Base-by-base conservation (phyloP, 2,797 vertebrate species). In the Falco columbarius region DNA sequence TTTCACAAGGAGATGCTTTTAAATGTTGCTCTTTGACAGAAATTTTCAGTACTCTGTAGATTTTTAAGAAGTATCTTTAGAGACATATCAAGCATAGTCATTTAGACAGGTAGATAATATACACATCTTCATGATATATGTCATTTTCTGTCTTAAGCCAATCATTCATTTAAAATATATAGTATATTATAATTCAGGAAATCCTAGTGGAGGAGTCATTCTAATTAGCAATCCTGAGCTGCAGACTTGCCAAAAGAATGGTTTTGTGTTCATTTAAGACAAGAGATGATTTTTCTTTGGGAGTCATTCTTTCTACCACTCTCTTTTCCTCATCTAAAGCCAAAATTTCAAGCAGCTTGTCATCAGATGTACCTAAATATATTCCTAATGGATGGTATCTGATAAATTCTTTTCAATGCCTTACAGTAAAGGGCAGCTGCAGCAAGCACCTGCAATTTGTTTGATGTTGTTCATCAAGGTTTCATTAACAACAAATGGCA, bases 311-410 rank as follows among this genome's bases (percentile, higher is more conserved):
- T 85, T 93, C 23, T 7, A 71, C 8, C 15, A 61, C 16, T 90
- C 18, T 84, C n/a, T 83, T 61, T 70, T 76, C 27, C 29, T 84
- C 47, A 79, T 51, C 44, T 59, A 42, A 93, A 86, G 46, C 51
- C 32, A 89, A 94, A 81, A 58, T 58, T 84, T 94, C 38, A 68
- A 94, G 56, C n/a, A 88, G 13, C 15, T 94, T 86, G 52, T 83
- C 16, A 42, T 86, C 27, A 59, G 32, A 62, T 73, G 26, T 58
- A 8, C 76, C 38, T 70, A 26, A 92, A 12, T 42, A n/a, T 29
- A 73, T 70, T 36, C 38, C 13, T 84, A 38, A 76, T 47, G 38
- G 38, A 55, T 80, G 34, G 20, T 10, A 68, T 59, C 24, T 65
- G n/a, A 58, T 27, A 72, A 84, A 44, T 51, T 89, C 1, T 66